Conservation (phyloP, 2,113 vertebrate genomes). For the Cyanoramphus novaezelandiae region DNA sequence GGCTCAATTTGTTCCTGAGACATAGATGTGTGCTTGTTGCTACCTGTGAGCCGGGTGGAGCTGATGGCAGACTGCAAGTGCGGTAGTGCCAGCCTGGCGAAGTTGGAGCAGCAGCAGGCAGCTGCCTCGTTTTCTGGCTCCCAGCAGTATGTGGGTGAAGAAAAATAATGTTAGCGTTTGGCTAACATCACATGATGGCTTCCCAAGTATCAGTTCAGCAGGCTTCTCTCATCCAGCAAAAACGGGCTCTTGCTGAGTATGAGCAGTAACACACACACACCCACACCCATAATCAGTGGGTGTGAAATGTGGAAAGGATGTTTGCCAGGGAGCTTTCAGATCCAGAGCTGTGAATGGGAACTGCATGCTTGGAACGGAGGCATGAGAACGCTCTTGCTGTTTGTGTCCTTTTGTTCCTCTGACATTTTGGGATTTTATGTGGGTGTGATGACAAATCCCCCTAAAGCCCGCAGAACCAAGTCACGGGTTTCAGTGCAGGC, state of each 20-base stretch:
- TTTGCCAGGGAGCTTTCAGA: constrained; percentile 53
- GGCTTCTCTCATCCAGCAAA: constrained; percentile 37
- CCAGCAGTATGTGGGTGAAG: constrained; percentile 3
- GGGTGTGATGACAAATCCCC: constrained; percentile 46
- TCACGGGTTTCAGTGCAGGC: neutral
- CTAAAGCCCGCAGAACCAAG: neutral
- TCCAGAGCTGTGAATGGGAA: constrained; percentile 37
- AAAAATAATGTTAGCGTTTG: constrained; percentile 36
- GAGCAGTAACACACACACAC: neutral
- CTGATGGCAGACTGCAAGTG: neutral
- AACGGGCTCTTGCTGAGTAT: constrained; percentile 1
- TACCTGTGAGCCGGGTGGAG: neutral
- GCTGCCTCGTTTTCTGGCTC: constrained; percentile 12
- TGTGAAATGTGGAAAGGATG: constrained; percentile 37
- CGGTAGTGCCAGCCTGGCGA: neutral
- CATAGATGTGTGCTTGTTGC: neutral
- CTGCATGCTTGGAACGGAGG: constrained; percentile 26
- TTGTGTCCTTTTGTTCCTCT: constrained; percentile 43
- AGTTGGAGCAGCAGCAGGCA: neutral
- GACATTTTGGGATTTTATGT: constrained; percentile 53
- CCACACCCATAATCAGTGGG: constrained; percentile 12
- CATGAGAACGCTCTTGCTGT: constrained; percentile 45
- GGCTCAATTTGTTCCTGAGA: constrained; percentile 12
- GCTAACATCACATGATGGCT: neutral
- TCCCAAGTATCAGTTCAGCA: constrained; percentile 37